phyloP scores from a whole-genome alignment of 2,888 invertebrate species.

The Thymelicus lineola region DNA sequence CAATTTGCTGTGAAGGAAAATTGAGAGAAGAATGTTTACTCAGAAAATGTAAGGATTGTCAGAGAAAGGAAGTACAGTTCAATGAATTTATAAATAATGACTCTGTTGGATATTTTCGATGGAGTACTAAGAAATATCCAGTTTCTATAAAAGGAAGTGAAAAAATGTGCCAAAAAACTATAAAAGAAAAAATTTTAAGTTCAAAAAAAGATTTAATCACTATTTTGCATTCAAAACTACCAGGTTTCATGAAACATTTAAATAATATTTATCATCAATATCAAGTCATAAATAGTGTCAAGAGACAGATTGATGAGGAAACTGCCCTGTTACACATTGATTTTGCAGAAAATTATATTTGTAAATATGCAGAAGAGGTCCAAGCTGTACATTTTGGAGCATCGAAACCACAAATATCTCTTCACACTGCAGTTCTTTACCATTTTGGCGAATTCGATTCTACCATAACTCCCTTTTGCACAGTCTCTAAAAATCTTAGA shows the following conservation, averaged over 20 bases:
- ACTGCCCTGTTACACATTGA: background rate
- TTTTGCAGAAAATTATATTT: constrained; percentile 12
- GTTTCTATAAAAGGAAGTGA: background rate
- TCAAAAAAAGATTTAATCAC: background rate
- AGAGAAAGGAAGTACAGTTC: constrained; percentile 13
- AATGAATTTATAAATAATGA: constrained; percentile 11
- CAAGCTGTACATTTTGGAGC: constrained; percentile 18
- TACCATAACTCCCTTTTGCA: background rate
- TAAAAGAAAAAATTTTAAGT: background rate
- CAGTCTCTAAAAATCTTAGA: constrained; percentile 28
- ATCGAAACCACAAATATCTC: constrained; percentile 6
- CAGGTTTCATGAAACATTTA: background rate
- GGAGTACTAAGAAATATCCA: constrained; percentile 6
- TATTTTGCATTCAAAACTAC: background rate
- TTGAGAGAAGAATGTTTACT: background rate
- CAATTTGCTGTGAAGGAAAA: constrained; percentile 3
- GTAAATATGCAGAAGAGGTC: constrained; percentile 16
- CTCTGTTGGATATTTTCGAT: constrained; percentile 14
- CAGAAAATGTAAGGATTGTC: constrained; percentile 19
- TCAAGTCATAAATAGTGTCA: background rate
- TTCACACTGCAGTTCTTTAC: constrained; percentile 8
- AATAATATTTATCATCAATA: background rate
- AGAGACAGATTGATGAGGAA: background rate
- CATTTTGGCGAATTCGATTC: background rate
- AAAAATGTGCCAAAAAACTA: background rate